A percentile compares a stretch with the other conserved stretches of the same genome.
These are phyloP conservation scores for Uromys caudimaculatus DNA, from an alignment of 2,797 vertebrate genomes.

Conservation along the genomic window DNA sequence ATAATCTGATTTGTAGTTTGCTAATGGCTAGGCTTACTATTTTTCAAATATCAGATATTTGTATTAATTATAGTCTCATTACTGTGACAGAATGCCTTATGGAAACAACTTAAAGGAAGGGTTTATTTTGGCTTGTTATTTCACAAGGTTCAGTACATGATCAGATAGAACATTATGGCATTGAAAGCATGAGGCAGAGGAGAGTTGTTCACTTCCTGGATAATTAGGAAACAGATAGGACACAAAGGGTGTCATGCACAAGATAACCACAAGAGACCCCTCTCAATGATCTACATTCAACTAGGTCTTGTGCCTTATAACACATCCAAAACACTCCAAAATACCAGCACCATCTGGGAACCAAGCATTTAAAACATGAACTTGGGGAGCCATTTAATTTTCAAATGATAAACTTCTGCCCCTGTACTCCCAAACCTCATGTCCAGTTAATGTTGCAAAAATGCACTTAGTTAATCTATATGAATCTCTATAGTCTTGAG, in stretches of 20 bases:
- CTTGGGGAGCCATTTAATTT: neutral
- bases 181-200: neutral
- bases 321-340: neutral
- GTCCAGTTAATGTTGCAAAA: neutral
- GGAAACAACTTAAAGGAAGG: neutral
- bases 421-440: neutral
- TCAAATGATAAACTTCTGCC: neutral
- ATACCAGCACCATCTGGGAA: neutral
- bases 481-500: neutral
- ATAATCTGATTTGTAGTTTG: neutral
- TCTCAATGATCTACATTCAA: neutral
- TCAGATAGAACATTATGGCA: neutral
- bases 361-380: neutral
- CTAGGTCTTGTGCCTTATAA: neutral
- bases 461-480: neutral
- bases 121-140: neutral
- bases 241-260: neutral
- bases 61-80: neutral
- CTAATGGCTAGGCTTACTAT: neutral
- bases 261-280: neutral
- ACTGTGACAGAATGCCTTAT: neutral
- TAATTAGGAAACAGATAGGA: neutral
- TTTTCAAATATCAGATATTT: neutral
- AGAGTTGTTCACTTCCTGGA: neutral
- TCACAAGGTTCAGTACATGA: neutral